These are phyloP conservation scores for Toxotes lorentzi DNA, from an alignment of 2,797 vertebrate genomes.

Conservation along the genomic window DNA sequence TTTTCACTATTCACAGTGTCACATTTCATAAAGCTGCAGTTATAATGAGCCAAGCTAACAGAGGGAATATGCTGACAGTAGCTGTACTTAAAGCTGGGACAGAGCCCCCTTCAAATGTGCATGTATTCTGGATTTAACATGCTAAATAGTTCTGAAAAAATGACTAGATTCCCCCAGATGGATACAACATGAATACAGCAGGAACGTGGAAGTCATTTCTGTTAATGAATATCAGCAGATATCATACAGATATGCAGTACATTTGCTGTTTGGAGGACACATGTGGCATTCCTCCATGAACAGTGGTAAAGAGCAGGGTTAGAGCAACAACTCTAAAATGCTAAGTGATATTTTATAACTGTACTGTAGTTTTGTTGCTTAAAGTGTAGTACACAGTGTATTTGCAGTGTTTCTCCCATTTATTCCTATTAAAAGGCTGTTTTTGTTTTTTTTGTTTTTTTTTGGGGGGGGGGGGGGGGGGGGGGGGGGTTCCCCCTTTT, in stretches of 20 bases:
- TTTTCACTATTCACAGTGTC: conserved; percentile 61
- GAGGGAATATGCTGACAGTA: conserved; percentile 44
- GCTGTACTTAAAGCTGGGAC: conserved; percentile 16
- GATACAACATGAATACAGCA: not conserved
- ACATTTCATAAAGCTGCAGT: conserved; percentile 67
- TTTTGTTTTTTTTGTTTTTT: too few relatives aligned
- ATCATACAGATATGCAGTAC: not conserved
- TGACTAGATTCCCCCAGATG: not conserved
- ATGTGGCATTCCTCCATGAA: not conserved
- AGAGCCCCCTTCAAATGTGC: conserved; percentile 37
- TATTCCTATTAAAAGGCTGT: too few relatives aligned
- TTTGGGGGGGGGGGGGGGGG: too few relatives aligned
- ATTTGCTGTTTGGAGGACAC: too few relatives aligned
- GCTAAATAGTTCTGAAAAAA: conserved; percentile 12
- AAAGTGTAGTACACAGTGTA: too few relatives aligned
- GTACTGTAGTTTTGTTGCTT: not conserved
- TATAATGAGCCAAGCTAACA: conserved; percentile 56
- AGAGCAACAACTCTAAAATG: not conserved
- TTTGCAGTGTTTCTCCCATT: not conserved
- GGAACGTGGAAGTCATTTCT: not conserved
- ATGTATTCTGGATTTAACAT: conserved; percentile 41
- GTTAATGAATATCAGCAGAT: not conserved
- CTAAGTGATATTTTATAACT: not conserved
- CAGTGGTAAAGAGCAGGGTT: not conserved
- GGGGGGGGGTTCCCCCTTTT: too few relatives aligned